Conservation (phyloP, 2,113 vertebrate species). For the Fukomys damarensis region DNA sequence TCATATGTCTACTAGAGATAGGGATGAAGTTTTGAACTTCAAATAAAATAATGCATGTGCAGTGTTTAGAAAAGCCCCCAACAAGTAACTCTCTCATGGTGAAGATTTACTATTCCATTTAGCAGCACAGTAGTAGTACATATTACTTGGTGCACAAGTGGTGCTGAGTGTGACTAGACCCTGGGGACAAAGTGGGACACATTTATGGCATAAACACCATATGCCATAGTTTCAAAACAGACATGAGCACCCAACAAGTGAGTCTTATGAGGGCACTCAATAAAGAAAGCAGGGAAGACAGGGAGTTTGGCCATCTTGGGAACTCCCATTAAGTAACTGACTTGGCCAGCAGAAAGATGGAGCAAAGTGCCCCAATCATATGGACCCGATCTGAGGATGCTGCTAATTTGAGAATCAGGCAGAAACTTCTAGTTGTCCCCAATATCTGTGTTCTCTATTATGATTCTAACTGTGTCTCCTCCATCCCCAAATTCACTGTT, state of each 20-base stretch:
- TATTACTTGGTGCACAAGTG: neutral
- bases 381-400: neutral
- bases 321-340: neutral
- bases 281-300: neutral
- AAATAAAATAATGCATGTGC: neutral
- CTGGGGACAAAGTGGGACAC: neutral
- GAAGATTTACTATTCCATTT: neutral
- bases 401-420: neutral
- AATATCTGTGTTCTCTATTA: neutral
- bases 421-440: neutral
- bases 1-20: neutral
- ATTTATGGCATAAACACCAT: neutral
- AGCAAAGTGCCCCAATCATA: neutral
- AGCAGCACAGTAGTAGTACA: neutral
- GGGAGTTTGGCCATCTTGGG: neutral
- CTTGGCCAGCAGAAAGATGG: neutral
- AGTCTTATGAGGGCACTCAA: neutral
- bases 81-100: neutral
- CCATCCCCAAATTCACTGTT: neutral
- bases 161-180: neutral
- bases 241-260: neutral
- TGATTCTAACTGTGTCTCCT: neutral
- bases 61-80: neutral
- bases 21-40: neutral
- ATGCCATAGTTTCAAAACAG: neutral